Conservation (phyloP, 2,888 invertebrate genomes). For the Pheosia gnoma region DNA sequence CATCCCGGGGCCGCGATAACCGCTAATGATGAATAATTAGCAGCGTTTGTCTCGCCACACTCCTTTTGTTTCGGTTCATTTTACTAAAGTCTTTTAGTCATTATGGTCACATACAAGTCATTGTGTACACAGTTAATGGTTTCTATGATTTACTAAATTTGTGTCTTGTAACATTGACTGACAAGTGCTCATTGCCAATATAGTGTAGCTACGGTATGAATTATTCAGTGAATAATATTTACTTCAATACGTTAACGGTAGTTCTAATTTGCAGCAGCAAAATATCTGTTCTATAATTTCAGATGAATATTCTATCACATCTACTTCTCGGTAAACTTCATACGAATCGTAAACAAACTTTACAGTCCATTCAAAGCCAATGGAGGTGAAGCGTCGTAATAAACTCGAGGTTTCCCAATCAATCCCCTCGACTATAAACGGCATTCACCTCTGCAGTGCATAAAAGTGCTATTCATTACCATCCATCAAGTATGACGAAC, state of each 20-base stretch:
- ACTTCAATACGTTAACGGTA: no score
- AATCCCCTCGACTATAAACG: conserved; percentile 42
- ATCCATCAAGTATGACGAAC: conserved; percentile 67
- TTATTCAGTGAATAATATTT: no score
- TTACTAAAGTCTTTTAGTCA: background rate
- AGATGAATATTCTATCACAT: conserved; percentile 22
- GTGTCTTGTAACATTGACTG: no score
- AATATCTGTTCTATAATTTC: background rate
- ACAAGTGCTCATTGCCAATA: no score
- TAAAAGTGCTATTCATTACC: conserved; percentile 67
- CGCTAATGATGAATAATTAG: conserved; percentile 73
- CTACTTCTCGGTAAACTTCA: conserved; percentile 29
- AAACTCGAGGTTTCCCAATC: conserved; percentile 42
- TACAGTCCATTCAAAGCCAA: conserved; percentile 43
- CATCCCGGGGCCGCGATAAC: conserved; percentile 48
- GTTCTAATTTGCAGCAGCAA: background rate
- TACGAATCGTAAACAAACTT: conserved; percentile 39
- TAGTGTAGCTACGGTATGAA: no score
- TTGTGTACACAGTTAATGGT: conserved; percentile 1
- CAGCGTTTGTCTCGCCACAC: conserved; percentile 58
- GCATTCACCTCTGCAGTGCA: conserved; percentile 50
- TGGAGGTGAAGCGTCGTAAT: conserved; percentile 39
- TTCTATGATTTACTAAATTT: background rate
- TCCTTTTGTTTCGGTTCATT: conserved; percentile 47
- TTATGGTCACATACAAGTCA: background rate